Percentiles rank a stretch among this genome's conserved stretches.
Conservation (phyloP, 2,113 vertebrate genomes). For the Bujurquina vittata region DNA sequence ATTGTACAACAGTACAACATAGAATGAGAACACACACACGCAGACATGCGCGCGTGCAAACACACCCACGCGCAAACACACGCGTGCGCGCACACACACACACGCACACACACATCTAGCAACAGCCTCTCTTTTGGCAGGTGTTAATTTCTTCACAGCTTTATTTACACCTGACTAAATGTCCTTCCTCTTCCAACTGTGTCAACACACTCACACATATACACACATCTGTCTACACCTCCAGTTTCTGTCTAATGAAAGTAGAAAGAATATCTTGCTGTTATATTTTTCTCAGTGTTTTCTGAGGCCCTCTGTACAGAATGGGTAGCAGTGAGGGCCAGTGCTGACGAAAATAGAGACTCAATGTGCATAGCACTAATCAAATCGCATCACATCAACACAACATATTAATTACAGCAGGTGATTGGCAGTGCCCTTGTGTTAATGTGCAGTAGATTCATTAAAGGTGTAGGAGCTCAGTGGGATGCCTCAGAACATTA, state of each 20-base stretch:
- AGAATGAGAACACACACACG: neutral
- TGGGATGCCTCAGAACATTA: no score
- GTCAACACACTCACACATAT: conserved; percentile 14
- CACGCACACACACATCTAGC: neutral
- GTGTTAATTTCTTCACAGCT: conserved; percentile 66
- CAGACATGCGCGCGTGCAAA: no score
- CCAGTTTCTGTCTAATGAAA: neutral
- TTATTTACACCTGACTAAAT: conserved; percentile 74
- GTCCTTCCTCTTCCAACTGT: conserved; percentile 62
- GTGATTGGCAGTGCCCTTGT: no score
- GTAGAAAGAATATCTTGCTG: neutral
- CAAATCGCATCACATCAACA: no score
- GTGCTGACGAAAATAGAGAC: no score
- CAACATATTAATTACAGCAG: no score
- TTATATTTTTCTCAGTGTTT: neutral
- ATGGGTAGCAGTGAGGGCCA: no score
- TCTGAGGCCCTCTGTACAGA: no score
- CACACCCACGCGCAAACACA: no score
- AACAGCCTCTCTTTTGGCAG: conserved; percentile 53
- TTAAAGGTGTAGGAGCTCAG: no score
- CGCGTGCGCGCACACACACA: neutral
- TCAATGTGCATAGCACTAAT: no score
- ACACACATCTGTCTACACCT: conserved; percentile 24
- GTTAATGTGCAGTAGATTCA: no score
- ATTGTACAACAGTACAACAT: neutral